A percentile compares a stretch with the other conserved stretches of the same genome.
Evolutionary conservation across 1,140 invertebrate species (phyloP).

Genomic region (Sitodiplosis mosellana): DNA sequence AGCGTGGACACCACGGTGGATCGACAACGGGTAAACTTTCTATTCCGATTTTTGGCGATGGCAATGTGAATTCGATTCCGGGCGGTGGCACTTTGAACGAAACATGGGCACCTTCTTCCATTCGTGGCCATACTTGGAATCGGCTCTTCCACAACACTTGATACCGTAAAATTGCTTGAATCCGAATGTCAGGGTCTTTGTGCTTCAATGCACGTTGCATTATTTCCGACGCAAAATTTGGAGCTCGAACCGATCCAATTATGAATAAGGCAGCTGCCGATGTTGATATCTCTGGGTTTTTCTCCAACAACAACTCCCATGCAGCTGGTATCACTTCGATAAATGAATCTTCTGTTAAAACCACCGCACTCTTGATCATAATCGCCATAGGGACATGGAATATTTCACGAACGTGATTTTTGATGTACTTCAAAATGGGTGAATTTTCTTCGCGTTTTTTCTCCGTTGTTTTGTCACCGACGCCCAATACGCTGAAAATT

Average conservation of each 20-base stretch:
- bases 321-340: constrained; percentile 72
- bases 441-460: constrained; percentile 32
- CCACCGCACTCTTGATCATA: constrained; percentile 79
- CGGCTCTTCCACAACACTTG: constrained; percentile 90
- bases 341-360: constrained; percentile 75
- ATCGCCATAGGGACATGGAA: constrained; percentile 81
- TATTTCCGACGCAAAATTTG: constrained; percentile 68
- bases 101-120: constrained; percentile 92
- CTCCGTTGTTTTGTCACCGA: no score
- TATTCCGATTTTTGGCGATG: constrained; percentile 95
- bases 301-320: constrained; percentile 84
- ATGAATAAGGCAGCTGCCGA: constrained; percentile 81
- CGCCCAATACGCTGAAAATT: not conserved
- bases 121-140: constrained; percentile 97
- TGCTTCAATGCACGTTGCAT: constrained; percentile 76
- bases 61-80: constrained; percentile 95
- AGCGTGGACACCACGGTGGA: constrained; percentile 96
- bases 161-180: constrained; percentile 41
- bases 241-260: constrained; percentile 73
- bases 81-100: constrained; percentile 96
- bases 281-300: constrained; percentile 55
- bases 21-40: constrained; percentile 88
- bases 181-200: constrained; percentile 57
- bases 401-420: constrained; percentile 60
- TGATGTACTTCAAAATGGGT: constrained; percentile 65